phyloP scores from a whole-genome alignment of 2,797 vertebrate genomes.

The Urophycis tenuis region DNA sequence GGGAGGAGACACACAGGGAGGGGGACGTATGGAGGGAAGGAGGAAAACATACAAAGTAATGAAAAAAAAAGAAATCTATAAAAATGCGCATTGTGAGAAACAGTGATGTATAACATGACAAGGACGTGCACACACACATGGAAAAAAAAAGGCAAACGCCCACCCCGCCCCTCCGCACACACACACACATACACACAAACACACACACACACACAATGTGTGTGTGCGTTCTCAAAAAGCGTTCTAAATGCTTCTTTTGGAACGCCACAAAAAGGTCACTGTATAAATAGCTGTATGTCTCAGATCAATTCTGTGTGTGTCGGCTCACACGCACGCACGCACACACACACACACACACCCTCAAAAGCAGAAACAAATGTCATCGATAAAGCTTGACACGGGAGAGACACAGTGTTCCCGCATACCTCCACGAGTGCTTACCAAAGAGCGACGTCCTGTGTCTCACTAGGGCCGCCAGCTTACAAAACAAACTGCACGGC shows the following conservation, averaged over 20 bases:
- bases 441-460: conserved; percentile 64
- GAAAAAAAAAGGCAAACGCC: neutral
- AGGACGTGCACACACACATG: neutral
- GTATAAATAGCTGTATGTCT: neutral
- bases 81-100: neutral
- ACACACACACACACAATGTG: neutral
- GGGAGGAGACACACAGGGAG: too few species aligned
- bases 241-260: neutral
- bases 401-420: neutral
- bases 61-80: neutral
- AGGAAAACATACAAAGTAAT: too few species aligned
- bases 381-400: neutral
- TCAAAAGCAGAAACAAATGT: neutral
- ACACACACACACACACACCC: neutral
- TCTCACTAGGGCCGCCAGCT: conserved; percentile 63
- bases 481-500: conserved; percentile 69
- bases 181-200: neutral
- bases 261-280: neutral
- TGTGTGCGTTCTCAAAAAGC: too few species aligned
- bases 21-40: too few species aligned
- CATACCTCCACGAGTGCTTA: conserved; percentile 46
- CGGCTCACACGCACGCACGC: neutral
- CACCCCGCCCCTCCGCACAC: neutral
- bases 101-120: neutral
- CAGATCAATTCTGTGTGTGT: neutral